Evolutionary conservation across 2,888 invertebrate genomes (phyloP).

Genomic region (Heliconius hortense): DNA sequence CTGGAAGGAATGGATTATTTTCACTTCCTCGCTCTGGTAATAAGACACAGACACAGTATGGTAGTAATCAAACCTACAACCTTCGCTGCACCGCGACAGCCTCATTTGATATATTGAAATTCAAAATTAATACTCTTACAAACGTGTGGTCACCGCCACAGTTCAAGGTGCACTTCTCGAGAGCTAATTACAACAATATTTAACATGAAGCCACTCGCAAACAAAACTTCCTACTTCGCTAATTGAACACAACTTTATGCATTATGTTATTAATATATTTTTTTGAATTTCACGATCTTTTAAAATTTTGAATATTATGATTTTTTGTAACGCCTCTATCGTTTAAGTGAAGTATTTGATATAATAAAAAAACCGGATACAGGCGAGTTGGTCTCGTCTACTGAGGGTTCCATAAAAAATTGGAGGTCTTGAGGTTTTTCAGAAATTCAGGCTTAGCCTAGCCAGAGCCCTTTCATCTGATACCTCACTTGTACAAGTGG

Average conservation of each 20-base stretch:
- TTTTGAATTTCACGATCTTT: constrained; percentile 26
- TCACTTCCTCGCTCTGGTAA: too few species aligned
- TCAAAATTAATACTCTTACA: background rate
- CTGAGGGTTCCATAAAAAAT: too few species aligned
- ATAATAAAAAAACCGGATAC: constrained; percentile 20
- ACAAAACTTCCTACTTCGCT: constrained; percentile 29
- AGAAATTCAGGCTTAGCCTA: too few species aligned
- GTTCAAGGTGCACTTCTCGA: constrained; percentile 23
- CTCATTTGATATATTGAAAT: too few species aligned
- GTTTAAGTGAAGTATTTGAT: constrained; percentile 23
- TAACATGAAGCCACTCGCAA: constrained; percentile 21
- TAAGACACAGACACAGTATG: too few species aligned
- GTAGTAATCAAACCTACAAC: too few species aligned
- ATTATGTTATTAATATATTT: constrained; percentile 16
- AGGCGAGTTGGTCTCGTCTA: too few species aligned
- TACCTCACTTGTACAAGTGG: too few species aligned
- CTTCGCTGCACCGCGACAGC: too few species aligned
- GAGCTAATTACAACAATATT: constrained; percentile 20
- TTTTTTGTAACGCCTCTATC: constrained; percentile 5
- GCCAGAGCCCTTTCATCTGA: too few species aligned
- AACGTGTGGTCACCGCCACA: constrained; percentile 7
- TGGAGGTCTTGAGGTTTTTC: too few species aligned
- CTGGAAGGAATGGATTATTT: too few species aligned
- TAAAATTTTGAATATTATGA: constrained; percentile 23
- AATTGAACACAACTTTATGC: constrained; percentile 32